These are phyloP conservation scores for Stigmatopora nigra DNA, from an alignment of 2,113 vertebrate genomes.

Conservation along the genomic window DNA sequence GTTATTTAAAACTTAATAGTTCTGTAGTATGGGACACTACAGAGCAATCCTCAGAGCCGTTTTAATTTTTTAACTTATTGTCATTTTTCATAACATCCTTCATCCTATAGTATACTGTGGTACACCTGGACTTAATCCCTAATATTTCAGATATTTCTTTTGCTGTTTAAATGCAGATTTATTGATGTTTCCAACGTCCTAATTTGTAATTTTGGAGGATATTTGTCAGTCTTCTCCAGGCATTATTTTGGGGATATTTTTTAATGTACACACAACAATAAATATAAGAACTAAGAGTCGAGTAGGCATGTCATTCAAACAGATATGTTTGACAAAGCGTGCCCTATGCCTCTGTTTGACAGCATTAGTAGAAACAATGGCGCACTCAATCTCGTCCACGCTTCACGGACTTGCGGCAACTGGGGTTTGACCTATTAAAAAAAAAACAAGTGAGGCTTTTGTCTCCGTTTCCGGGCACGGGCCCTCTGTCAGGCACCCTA, in stretches of 20 bases:
- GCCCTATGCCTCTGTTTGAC: slow-evolving; percentile 34
- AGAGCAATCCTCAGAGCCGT: too few relatives aligned
- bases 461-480: slow-evolving; percentile 31
- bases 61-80: too few relatives aligned
- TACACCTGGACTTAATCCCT: too few relatives aligned
- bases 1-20: too few relatives aligned
- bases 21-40: too few relatives aligned
- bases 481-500: slow-evolving; percentile 43
- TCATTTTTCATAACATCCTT: too few relatives aligned
- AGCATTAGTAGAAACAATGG: slow-evolving; percentile 64
- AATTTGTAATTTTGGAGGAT: too few relatives aligned
- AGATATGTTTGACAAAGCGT: not conserved
- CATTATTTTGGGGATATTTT: not conserved
- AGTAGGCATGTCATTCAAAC: not conserved
- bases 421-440: not conserved
- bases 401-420: slow-evolving; percentile 34
- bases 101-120: too few relatives aligned
- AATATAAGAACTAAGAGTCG: not conserved
- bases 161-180: too few relatives aligned
- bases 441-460: slow-evolving; percentile 10
- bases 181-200: too few relatives aligned
- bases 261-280: not conserved
- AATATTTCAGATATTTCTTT: too few relatives aligned
- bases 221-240: not conserved
- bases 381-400: slow-evolving; percentile 52